Evolutionary conservation across 2,888 invertebrate species (phyloP), one percentile per base, ranked within the genome.

Genomic region (Luperina nickerlii): DNA sequence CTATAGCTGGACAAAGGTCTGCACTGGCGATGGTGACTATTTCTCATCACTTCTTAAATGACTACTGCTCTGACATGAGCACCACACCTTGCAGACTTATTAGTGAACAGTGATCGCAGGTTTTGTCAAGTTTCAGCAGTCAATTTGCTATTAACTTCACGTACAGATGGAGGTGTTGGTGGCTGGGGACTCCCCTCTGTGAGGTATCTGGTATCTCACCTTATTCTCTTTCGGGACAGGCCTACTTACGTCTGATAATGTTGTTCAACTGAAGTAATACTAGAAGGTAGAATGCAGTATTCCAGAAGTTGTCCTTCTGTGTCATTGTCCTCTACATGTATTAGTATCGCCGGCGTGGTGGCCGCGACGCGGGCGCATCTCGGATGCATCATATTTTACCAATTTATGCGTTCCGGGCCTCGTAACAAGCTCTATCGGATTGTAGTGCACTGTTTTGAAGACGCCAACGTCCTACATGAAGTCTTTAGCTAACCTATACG

Each of bases 301-400:
- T 57, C 42, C 42, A 27, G 60, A 0, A 45, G 57, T 81, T 62
- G 20, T 3, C 62, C 57, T 86, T 68, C 66, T 83, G 54, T 27
- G 27, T 32, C 0, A 2, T 71, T 32, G 27, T 54, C 5, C 51
- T 51, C 13, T 27, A 68, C 63, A 66, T 48, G 42, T 63, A 69
- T 65, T 66, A 38, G 68, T 51, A 68, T 11, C 15, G 18, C 27
- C 20, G 57, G 45, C 63, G n/a, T n/a, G 63, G 68, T 54, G 75
- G 72, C 32, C 66, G 51, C 54, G 62, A 71, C 74, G 62, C 79
- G 68, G 60, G 76, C 75, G 70, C 77, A 32, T 72, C 70, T 68
- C 38, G 78, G 60, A 62, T 70, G 80, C 80, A 71, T 83, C 86
- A 89, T 90, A 89, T 84, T 79, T 83, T 85, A 82, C 66, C 79